Evolutionary conservation across 2,888 invertebrate genomes (phyloP), one percentile per base, ranked within the genome.

Genomic region (Parnassius orleans): DNA sequence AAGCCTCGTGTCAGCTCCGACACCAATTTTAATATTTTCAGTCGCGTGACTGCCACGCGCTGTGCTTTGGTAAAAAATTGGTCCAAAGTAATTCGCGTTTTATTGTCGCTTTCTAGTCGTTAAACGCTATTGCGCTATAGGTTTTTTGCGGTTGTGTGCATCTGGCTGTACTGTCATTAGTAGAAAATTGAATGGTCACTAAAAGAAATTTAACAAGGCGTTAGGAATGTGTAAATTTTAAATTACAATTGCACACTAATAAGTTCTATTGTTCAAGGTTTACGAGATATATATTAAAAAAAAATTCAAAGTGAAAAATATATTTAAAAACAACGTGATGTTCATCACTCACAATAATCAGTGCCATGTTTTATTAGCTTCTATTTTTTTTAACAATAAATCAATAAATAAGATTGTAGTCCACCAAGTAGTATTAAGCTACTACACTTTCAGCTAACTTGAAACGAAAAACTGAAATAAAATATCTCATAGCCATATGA

Each of bases 11-110:
- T 91, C 90, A 88, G 79, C 75, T 88, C 88, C 90, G 88, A 91
- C 91, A 91, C 91, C 87, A 90, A 88, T 89, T 90, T 89, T 90
- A 91, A 90, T 90, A 90, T 90, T 90, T 87, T 78, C 75, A 68
- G 83, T 72, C 91, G 75, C 89, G 90, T 87, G 91, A 2, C 70
- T 0, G 77, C 59, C 91, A 88, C 91, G 90, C 79, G 88, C 50
- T 33, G 10, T 55, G 69, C 90, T 90, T 90, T 90, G 90, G 88
- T 90, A 91, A 91, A 60, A 91, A 91, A 87, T 85, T 88, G 81
- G 77, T 84, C 83, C 81, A 75, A 70, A 78, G 84, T 89, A 88
- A 90, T 90, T 84, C 88, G 82, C 84, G 76, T 90, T 91, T 90
- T 90, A 90, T 90, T 90, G 88, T 78, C 72, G 72, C 84, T 88